These are phyloP conservation scores for Macrotus californicus DNA, from an alignment of 2,113 vertebrate genomes.

Conservation along the genomic window DNA sequence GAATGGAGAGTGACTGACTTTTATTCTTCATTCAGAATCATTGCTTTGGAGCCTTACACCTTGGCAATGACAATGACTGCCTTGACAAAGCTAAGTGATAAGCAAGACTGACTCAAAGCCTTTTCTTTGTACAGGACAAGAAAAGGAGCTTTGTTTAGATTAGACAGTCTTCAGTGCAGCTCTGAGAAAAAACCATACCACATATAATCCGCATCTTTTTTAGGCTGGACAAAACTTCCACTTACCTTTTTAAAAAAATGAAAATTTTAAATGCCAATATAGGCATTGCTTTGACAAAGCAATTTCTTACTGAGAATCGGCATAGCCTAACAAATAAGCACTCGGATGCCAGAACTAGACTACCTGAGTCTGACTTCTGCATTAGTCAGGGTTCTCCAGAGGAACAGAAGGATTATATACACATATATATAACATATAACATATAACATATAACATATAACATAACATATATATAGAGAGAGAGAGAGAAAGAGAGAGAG, in stretches of 20 bases:
- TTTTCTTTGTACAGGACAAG: background rate
- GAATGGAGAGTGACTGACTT: background rate
- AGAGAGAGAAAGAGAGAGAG: too few species aligned
- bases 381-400: background rate
- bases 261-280: background rate
- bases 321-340: background rate
- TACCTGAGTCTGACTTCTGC: background rate
- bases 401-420: background rate
- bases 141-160: background rate
- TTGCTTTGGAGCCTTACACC: background rate
- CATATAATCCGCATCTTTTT: background rate
- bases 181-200: background rate
- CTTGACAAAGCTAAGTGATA: background rate
- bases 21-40: background rate
- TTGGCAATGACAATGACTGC: background rate
- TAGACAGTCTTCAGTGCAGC: fast-evolving
- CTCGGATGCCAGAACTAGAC: background rate
- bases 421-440: too few species aligned
- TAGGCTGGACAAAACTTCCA: background rate
- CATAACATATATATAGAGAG: too few species aligned
- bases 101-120: background rate
- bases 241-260: background rate
- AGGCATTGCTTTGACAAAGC: background rate
- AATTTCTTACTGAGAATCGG: background rate
- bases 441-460: too few species aligned